Conservation (phyloP, 2,113 vertebrate genomes). For the Varanus komodoensis region DNA sequence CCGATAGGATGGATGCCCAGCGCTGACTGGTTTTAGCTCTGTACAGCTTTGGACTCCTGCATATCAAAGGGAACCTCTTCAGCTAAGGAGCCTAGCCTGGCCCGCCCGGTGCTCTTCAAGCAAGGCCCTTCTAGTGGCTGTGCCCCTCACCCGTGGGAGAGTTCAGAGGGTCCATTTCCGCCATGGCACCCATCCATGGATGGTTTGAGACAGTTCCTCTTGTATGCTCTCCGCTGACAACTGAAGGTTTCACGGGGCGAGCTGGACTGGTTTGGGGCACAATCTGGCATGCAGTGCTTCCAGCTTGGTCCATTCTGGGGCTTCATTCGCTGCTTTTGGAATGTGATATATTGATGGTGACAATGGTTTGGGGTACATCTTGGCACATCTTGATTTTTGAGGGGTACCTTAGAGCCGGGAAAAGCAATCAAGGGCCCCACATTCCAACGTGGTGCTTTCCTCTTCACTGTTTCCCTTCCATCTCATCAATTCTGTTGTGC, state of each 20-base stretch:
- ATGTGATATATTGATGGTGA: background rate
- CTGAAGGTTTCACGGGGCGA: background rate
- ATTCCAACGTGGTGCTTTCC: no score
- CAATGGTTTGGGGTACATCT: background rate
- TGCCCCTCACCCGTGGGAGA: background rate
- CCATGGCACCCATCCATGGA: no score
- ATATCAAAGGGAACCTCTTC: background rate
- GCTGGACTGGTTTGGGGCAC: background rate
- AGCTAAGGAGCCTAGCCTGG: no score
- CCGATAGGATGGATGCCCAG: no score
- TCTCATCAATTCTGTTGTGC: no score
- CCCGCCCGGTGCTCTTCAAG: background rate
- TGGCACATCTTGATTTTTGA: background rate
- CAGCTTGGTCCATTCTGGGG: background rate
- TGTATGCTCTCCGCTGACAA: no score
- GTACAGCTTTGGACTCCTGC: background rate
- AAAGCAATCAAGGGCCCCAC: background rate
- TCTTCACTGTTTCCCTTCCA: no score
- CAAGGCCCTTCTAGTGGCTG: background rate
- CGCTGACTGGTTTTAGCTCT: background rate
- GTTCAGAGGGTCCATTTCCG: no score
- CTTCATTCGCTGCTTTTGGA: background rate
- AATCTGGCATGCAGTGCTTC: background rate
- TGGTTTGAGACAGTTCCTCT: no score
- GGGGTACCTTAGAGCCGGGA: background rate